A percentile compares a stretch with the other conserved stretches of the same genome.
Conservation (phyloP, 1,140 invertebrate genomes). For the Oscheius sp. region DNA sequence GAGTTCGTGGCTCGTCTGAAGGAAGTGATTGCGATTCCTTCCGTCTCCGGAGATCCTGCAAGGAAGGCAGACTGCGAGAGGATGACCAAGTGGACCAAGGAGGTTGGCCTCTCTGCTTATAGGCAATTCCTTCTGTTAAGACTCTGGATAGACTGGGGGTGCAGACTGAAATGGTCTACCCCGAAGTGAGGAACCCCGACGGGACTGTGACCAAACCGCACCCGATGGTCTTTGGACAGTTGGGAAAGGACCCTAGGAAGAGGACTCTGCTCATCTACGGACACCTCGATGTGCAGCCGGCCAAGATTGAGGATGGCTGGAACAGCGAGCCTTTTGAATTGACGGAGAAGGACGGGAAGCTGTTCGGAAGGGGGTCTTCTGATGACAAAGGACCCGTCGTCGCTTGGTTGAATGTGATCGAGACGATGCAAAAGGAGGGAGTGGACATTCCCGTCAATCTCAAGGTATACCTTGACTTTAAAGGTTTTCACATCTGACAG, state of each 20-base stretch:
- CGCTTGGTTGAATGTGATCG: conserved; percentile 88
- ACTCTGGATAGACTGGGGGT: background rate
- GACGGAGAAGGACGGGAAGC: conserved; percentile 80
- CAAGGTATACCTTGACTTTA: no score
- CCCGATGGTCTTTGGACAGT: conserved; percentile 78
- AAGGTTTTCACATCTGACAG: no score
- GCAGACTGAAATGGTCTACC: background rate
- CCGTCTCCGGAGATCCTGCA: conserved; percentile 83
- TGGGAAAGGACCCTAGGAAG: conserved; percentile 76
- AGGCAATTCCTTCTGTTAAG: conserved; percentile 6
- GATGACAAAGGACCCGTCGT: conserved; percentile 83
- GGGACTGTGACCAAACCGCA: conserved; percentile 76
- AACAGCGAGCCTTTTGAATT: conserved; percentile 87
- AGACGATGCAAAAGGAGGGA: conserved; percentile 76
- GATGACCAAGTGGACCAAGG: conserved; percentile 78
- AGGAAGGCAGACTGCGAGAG: conserved; percentile 71
- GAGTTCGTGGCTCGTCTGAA: conserved; percentile 70
- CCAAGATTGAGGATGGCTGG: conserved; percentile 80
- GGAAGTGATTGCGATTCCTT: conserved; percentile 95
- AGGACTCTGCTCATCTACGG: conserved; percentile 91
- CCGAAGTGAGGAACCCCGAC: background rate
- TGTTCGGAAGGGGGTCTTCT: conserved; percentile 85
- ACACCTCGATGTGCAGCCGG: conserved; percentile 96
- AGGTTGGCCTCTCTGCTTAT: conserved; percentile 51
- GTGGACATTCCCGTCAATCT: conserved; percentile 81